These are phyloP conservation scores for Oncorhynchus nerka DNA, from an alignment of 2,113 vertebrate species.

Conservation along the genomic window DNA sequence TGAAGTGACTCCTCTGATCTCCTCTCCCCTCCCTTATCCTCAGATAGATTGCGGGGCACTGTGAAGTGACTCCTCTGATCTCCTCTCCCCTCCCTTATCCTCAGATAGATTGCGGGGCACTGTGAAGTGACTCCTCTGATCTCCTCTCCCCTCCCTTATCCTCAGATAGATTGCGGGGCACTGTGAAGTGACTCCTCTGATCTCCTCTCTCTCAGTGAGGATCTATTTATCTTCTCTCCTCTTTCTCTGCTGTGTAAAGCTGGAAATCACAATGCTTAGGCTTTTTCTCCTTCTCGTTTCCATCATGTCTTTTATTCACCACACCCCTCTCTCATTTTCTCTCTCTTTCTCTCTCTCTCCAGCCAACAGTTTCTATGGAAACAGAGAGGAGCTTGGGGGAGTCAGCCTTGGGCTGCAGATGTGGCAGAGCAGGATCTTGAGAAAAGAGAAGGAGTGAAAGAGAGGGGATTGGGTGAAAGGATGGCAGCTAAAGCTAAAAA, in stretches of 20 bases:
- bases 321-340: slow-evolving; percentile 19
- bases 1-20: too few relatives aligned
- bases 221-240: not conserved
- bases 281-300: not conserved
- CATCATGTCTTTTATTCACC: slow-evolving; percentile 21
- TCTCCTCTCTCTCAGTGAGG: not conserved
- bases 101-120: too few relatives aligned
- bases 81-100: too few relatives aligned
- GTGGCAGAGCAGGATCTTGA: slow-evolving; percentile 18
- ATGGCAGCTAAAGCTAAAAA: not conserved
- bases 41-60: too few relatives aligned
- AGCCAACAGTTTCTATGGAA: slow-evolving; percentile 66
- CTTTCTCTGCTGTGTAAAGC: not conserved
- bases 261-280: not conserved
- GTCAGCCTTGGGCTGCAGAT: slow-evolving; percentile 63
- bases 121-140: too few relatives aligned
- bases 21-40: too few relatives aligned
- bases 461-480: not conserved
- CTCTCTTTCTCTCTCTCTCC: slow-evolving; percentile 41
- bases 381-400: slow-evolving; percentile 58
- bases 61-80: too few relatives aligned
- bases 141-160: slow-evolving; percentile 11
- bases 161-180: not conserved
- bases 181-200: not conserved
- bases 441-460: slow-evolving; percentile 41